Evolutionary conservation across 64 coral and sea anemone genomes (phyloP).

Genomic region (Dendrophyllia cribrosa): DNA sequence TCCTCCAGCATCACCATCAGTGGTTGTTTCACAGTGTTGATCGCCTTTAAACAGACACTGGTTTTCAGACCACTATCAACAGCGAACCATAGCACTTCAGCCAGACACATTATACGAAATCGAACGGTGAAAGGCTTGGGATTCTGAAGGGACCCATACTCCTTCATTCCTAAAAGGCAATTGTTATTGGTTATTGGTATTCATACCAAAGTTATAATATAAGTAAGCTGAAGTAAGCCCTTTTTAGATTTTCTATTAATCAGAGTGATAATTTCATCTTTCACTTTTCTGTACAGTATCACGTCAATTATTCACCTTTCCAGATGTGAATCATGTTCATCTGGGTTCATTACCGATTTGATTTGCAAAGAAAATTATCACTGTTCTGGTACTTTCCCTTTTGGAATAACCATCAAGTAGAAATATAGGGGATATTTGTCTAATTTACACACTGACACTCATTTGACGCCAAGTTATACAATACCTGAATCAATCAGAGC

Average conservation of each 20-base stretch:
- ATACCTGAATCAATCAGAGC: not conserved
- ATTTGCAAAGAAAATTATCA: no score
- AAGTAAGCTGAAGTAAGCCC: not conserved
- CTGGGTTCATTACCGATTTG: no score
- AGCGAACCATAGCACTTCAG: slow-evolving; percentile 29
- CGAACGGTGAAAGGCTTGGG: slow-evolving; percentile 45
- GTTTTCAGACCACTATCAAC: not conserved
- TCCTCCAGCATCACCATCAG: not conserved
- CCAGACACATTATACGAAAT: slow-evolving; percentile 48
- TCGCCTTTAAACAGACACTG: not conserved
- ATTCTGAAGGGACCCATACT: slow-evolving; percentile 48
- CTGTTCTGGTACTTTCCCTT: no score
- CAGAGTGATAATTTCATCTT: no score
- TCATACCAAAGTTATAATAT: not conserved
- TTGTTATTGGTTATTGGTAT: not conserved
- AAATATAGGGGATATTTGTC: no score
- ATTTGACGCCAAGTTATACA: not conserved
- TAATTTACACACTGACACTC: no score
- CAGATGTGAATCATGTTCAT: no score
- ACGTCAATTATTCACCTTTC: no score
- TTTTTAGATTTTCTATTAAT: not conserved
- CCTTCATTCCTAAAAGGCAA: not conserved
- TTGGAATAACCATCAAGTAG: no score
- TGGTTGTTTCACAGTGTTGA: not conserved
- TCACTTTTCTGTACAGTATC: no score